Evolutionary conservation across 2,797 vertebrate genomes (phyloP).

Genomic region (Melanogrammus aeglefinus): DNA sequence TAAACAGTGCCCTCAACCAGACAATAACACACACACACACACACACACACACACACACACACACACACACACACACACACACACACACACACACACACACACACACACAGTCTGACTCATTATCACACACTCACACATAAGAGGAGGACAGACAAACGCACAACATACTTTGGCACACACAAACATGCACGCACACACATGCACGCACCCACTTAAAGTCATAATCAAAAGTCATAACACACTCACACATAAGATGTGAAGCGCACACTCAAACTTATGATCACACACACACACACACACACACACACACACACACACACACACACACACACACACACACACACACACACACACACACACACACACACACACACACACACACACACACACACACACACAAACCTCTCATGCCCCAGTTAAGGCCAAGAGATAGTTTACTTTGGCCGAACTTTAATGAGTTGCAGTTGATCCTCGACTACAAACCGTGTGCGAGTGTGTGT

Average conservation of each 20-base stretch:
- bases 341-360: not conserved
- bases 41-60: not conserved
- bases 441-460: constrained; percentile 18
- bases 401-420: constrained; percentile 2
- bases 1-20: not conserved
- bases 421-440: constrained; percentile 22
- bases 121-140: no score
- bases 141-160: no score
- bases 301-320: not conserved
- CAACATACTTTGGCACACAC: no score
- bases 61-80: not conserved
- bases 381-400: not conserved
- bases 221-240: no score
- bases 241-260: not conserved
- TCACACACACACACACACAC: not conserved
- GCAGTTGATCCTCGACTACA: constrained; percentile 19
- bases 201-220: not conserved
- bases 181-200: no score
- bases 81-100: not conserved
- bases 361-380: not conserved
- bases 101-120: not conserved
- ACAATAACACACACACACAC: not conserved
- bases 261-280: not conserved
- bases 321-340: not conserved
- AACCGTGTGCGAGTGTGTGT: not conserved